Evolutionary conservation across 2,888 invertebrate species (phyloP).

Genomic region (Synergus gifuensis): DNA sequence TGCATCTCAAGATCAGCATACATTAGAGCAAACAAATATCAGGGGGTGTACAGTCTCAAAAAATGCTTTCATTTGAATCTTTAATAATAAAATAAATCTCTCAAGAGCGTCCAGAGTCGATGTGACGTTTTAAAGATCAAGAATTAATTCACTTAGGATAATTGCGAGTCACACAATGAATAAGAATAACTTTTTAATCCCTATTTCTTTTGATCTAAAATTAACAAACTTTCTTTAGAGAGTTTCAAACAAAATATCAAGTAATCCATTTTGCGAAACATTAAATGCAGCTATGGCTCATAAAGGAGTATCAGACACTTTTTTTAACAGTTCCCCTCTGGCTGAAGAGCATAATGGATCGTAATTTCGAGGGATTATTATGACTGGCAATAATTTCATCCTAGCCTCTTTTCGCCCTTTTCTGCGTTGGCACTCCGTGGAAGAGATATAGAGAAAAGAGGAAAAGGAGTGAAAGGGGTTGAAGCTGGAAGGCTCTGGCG

Average conservation of each 20-base stretch:
- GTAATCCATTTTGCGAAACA: conserved; percentile 26
- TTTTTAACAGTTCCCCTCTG: conserved; percentile 30
- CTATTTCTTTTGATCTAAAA: neutral
- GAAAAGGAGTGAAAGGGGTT: neutral
- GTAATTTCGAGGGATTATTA: conserved; percentile 53
- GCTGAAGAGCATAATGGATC: conserved; percentile 39
- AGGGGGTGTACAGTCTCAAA: neutral
- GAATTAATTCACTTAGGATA: neutral
- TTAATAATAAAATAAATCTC: neutral
- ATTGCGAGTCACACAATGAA: neutral
- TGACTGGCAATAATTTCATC: conserved; percentile 43
- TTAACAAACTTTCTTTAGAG: neutral
- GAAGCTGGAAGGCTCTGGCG: conserved; percentile 7
- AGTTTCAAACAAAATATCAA: conserved; percentile 5
- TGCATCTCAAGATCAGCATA: conserved; percentile 63
- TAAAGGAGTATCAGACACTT: conserved; percentile 20
- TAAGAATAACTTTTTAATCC: neutral
- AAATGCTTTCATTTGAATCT: neutral
- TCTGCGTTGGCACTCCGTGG: conserved; percentile 13
- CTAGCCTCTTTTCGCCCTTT: conserved; percentile 35
- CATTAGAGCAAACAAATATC: conserved; percentile 66
- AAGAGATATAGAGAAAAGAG: conserved; percentile 34
- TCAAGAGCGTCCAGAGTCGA: neutral
- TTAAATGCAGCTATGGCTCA: conserved; percentile 27
- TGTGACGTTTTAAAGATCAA: no score